Percentiles rank a stretch among this genome's conserved stretches.
These are phyloP conservation scores for Phyllopteryx taeniolatus DNA, from an alignment of 2,113 vertebrate genomes.

Conservation along the genomic window DNA sequence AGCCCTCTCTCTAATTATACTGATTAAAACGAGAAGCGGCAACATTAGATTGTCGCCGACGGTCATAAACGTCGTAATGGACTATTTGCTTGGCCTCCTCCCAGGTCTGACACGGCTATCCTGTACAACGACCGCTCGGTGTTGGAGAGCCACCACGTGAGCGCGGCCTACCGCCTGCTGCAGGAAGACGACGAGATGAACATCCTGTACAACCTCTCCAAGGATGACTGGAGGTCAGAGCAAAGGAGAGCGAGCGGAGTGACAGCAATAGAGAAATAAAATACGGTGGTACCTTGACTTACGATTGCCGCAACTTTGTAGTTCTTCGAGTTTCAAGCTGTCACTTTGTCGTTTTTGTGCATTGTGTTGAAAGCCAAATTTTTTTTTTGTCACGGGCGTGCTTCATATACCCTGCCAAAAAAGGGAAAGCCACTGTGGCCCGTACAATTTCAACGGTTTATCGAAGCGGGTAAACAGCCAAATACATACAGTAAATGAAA, in stretches of 20 bases:
- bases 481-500: no score
- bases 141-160: conserved; percentile 95
- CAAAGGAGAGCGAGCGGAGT: conserved; percentile 2
- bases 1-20: neutral
- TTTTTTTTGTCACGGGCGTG: no score
- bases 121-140: conserved; percentile 96
- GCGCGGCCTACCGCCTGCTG: conserved; percentile 89
- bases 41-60: neutral
- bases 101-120: conserved; percentile 93
- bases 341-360: no score
- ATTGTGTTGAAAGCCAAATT: neutral
- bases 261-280: conserved; percentile 10
- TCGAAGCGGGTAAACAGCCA: no score
- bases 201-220: conserved; percentile 95
- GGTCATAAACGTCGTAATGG: neutral
- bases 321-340: neutral
- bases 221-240: conserved; percentile 97
- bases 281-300: neutral
- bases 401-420: no score
- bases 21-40: neutral
- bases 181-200: conserved; percentile 99
- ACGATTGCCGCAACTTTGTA: neutral
- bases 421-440: no score
- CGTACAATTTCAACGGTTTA: no score
- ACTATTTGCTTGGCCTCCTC: neutral